Percentiles rank a stretch among this genome's conserved stretches.
Evolutionary conservation across 92 coral and sea anemone genomes (phyloP).

Genomic region (Pocillopora meandrina): DNA sequence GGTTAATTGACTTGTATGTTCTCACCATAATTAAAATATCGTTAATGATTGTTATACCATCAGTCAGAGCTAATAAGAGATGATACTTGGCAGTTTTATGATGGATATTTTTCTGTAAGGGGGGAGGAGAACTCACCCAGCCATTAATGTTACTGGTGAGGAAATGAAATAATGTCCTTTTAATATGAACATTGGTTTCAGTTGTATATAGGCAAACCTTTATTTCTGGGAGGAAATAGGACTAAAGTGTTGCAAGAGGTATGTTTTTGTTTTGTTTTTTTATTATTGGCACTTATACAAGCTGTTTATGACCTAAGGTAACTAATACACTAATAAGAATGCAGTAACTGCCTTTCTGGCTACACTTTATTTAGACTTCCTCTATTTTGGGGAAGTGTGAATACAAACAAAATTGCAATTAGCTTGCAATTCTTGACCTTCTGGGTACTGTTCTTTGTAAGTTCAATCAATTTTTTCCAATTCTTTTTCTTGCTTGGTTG

Average conservation of each 20-base stretch:
- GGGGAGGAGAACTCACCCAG: too few species aligned
- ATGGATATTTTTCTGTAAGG: too few species aligned
- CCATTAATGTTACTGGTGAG: background rate
- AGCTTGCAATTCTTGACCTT: background rate
- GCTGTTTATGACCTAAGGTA: too few species aligned
- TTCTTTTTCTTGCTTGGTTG: background rate
- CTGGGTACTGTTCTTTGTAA: background rate
- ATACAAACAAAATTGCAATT: background rate
- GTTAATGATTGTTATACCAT: background rate
- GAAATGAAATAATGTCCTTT: too few species aligned
- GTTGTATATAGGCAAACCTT: slow-evolving; percentile 82
- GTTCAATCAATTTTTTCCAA: background rate
- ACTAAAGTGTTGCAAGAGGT: slow-evolving; percentile 76
- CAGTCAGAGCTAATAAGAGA: too few species aligned
- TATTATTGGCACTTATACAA: too few species aligned
- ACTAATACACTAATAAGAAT: too few species aligned
- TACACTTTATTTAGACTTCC: too few species aligned
- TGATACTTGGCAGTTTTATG: background rate
- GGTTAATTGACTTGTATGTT: background rate
- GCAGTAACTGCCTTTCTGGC: too few species aligned
- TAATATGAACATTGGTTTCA: slow-evolving; percentile 11
- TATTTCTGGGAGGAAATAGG: slow-evolving; percentile 76
- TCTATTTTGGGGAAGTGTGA: too few species aligned
- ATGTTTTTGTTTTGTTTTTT: background rate
- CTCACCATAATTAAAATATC: too few species aligned